These are phyloP conservation scores for Choloepus hoffmanni DNA, from an alignment of 2,113 vertebrate species.

Conservation along the genomic window DNA sequence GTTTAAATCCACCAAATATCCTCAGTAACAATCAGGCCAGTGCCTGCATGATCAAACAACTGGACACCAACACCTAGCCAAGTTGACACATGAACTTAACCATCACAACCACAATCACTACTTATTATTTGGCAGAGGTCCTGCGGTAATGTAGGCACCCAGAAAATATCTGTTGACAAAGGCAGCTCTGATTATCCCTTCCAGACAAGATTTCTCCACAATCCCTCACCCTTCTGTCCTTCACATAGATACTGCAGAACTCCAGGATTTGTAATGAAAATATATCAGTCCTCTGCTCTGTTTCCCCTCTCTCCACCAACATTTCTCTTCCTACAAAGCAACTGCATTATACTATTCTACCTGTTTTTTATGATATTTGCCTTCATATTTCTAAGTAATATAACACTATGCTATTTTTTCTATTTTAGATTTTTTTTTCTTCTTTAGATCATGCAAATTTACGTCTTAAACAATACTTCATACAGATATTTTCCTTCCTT, in stretches of 20 bases:
- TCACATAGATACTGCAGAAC: not conserved
- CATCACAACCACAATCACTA: not conserved
- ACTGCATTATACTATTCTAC: not conserved
- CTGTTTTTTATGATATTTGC: not conserved
- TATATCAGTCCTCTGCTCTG: not conserved
- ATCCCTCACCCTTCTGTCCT: not conserved
- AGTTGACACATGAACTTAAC: no score
- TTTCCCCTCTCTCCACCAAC: not conserved
- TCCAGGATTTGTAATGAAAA: not conserved
- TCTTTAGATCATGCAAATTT: not conserved
- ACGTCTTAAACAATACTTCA: not conserved
- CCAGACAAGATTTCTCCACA: not conserved
- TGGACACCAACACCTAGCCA: no score
- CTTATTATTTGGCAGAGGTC: not conserved
- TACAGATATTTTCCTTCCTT: not conserved
- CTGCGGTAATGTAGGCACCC: no score
- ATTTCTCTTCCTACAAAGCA: not conserved
- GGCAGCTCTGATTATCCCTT: not conserved
- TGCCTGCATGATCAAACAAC: no score
- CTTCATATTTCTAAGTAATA: not conserved
- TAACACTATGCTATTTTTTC: not conserved
- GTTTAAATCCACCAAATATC: no score
- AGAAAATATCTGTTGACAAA: not conserved
- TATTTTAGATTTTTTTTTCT: not conserved
- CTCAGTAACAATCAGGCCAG: no score